These are phyloP conservation scores for Conger conger DNA, from an alignment of 2,113 vertebrate species.

Conservation along the genomic window DNA sequence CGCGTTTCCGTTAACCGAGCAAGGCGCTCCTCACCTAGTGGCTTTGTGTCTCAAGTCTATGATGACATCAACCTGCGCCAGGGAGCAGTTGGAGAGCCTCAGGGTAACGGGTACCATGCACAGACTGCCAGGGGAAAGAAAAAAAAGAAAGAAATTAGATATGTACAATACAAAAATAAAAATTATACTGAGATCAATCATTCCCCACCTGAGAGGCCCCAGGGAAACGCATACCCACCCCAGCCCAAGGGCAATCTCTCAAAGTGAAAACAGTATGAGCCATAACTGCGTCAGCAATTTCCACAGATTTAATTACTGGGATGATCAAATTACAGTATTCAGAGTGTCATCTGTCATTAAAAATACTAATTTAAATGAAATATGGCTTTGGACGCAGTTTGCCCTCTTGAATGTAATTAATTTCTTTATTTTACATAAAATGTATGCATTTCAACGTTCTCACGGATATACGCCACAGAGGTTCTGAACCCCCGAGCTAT, in stretches of 20 bases:
- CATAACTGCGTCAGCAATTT: background rate
- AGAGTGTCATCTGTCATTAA: background rate
- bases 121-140: constrained; percentile 69
- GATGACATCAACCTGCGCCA: constrained; percentile 86
- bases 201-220: background rate
- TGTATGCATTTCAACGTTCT: too few species aligned
- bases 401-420: too few species aligned
- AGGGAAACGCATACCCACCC: too few species aligned
- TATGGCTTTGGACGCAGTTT: background rate
- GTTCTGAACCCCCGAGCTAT: too few species aligned
- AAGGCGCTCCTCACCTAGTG: constrained; percentile 70
- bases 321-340: background rate
- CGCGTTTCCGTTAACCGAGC: too few species aligned
- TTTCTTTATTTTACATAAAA: too few species aligned
- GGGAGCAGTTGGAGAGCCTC: constrained; percentile 88
- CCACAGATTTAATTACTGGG: background rate
- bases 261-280: background rate
- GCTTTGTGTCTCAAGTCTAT: constrained; percentile 88
- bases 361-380: background rate
- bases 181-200: background rate
- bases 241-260: too few species aligned
- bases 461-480: too few species aligned
- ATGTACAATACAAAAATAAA: background rate
- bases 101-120: constrained; percentile 92
- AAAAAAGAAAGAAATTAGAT: background rate